Conservation (phyloP, 1,140 invertebrate species). For the Dendrolimus punctatus region DNA sequence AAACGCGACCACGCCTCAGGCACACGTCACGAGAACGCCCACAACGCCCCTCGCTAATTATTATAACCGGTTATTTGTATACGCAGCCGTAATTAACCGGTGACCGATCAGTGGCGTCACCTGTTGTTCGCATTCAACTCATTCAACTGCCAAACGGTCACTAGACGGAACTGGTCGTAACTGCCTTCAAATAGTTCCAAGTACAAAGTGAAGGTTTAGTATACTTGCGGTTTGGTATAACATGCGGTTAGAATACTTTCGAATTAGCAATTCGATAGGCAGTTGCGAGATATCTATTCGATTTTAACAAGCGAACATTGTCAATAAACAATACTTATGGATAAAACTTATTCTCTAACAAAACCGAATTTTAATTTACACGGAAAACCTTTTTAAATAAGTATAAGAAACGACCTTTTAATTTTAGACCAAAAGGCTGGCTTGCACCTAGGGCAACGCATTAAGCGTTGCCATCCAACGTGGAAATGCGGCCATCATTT, state of each 20-base stretch:
- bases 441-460: no score
- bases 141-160: no score
- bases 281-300: background rate
- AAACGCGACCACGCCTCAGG: constrained; percentile 57
- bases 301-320: no score
- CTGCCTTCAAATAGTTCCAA: constrained; percentile 12
- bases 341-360: no score
- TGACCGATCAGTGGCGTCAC: constrained; percentile 38
- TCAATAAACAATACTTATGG: no score
- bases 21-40: constrained; percentile 30
- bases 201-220: background rate
- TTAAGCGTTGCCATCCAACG: no score
- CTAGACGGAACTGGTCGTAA: constrained; percentile 3
- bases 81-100: constrained; percentile 41
- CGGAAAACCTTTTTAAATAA: no score
- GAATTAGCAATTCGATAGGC: constrained; percentile 2
- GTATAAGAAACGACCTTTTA: no score
- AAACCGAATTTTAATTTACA: no score
- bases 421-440: no score
- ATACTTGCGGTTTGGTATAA: no score
- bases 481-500: no score
- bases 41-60: constrained; percentile 60
- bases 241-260: constrained; percentile 10
- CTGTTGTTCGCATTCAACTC: constrained; percentile 32
- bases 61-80: constrained; percentile 62